Evolutionary conservation across 2,888 invertebrate genomes (phyloP).

Genomic region (Phortica magna): DNA sequence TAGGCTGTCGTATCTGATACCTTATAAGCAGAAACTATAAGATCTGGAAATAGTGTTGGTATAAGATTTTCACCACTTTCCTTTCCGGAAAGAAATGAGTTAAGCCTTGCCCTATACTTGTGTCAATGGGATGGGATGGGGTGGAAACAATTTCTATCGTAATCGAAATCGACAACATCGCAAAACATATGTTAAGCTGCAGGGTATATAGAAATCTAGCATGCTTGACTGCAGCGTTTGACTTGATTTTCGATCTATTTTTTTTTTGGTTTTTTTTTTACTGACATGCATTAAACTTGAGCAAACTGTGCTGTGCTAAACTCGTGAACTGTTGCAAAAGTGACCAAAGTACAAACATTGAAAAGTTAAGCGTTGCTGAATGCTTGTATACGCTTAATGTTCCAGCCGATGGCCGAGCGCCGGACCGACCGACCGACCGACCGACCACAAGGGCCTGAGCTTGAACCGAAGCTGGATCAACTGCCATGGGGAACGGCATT

Average conservation of each 20-base stretch:
- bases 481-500: not conserved
- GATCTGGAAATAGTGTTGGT: no score
- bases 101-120: no score
- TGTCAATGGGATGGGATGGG: no score
- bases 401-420: constrained; percentile 27
- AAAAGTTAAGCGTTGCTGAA: constrained; percentile 62
- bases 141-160: no score
- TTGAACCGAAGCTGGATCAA: constrained; percentile 53
- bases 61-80: no score
- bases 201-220: not conserved
- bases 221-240: not conserved
- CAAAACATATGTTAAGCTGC: no score
- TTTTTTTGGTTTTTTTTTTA: not conserved
- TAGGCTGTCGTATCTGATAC: no score
- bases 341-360: constrained; percentile 49
- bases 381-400: constrained; percentile 36
- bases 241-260: not conserved
- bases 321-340: constrained; percentile 36
- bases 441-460: constrained; percentile 40
- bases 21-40: no score
- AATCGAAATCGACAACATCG: no score
- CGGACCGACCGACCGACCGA: constrained; percentile 37
- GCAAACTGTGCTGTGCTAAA: not conserved
- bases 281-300: not conserved
- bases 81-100: no score